Evolutionary conservation across 2,888 invertebrate species (phyloP), one percentile per base, ranked within the genome.

Genomic region (Cryptosula pallasiana): DNA sequence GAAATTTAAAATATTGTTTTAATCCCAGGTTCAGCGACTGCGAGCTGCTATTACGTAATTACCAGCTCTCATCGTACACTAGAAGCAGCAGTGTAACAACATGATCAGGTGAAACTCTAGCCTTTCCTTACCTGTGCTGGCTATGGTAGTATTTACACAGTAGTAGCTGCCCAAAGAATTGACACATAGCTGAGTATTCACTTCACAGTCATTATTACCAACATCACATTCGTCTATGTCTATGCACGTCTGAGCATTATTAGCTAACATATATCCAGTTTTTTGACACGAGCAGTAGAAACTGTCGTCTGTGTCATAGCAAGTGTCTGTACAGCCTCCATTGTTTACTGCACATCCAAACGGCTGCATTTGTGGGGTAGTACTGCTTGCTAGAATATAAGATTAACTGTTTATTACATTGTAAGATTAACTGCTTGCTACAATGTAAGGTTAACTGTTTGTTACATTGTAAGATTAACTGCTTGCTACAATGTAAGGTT

Each of bases 181-280:
- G 27, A 63, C 32, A 32, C 63, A 63, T n/a, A 25, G 2, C 34
- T 63, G 63, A 3, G 27, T 63, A n/a, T 63, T n/a, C 9, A 16
- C 2, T 5, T 27, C 20, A 27, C 63, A 63, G 5, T 20, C 13
- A 32, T 32, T 32, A 5, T 9, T 63, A 13, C 63, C 63, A 20
- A 63, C 27, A 3, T 63, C 13, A 32, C 63, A 63, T n/a, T 63
- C 63, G 34, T 63, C 63, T 16, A 63, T 63, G 32, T 63, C 63
- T 9, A 63, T 27, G 32, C 63, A 63, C 34, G 27, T 63, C 63
- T 63, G 63, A 32, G 32, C 63, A 63, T 63, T 63, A 5, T 32
- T 32, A 3, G 63, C 63, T 13, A 63, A n/a, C 63, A 25, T 25
- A n/a, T 63, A 63, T 27, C 63, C 63, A 29, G 13, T 13, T 3